phyloP scores from a whole-genome alignment of 1,140 invertebrate species.

The Mercenaria mercenaria region DNA sequence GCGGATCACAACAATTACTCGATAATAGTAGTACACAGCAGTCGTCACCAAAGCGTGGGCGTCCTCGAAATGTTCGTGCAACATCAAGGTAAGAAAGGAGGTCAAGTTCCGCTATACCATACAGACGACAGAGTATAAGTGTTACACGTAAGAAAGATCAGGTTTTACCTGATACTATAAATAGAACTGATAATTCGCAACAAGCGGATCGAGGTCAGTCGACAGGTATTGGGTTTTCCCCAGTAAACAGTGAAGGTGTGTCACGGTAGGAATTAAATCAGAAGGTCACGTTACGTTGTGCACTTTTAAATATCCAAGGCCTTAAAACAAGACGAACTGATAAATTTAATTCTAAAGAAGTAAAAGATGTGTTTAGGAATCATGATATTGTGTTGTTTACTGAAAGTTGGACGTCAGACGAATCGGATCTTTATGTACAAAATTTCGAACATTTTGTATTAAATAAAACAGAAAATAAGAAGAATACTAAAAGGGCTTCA shows the following conservation, averaged over 20 bases:
- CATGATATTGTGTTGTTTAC: conserved; percentile 1
- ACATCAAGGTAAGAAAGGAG: not conserved
- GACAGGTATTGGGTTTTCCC: not conserved
- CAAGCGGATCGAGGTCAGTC: not conserved
- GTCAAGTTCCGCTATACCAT: not conserved
- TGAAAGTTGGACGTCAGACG: not conserved
- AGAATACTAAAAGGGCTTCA: not conserved
- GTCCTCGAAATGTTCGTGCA: not conserved
- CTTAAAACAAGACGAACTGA: not conserved
- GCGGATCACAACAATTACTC: too few species aligned
- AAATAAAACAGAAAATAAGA: not conserved
- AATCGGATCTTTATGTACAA: not conserved
- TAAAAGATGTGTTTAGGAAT: not conserved
- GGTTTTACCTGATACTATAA: not conserved
- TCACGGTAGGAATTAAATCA: not conserved
- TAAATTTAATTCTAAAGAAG: not conserved
- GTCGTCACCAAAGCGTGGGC: not conserved
- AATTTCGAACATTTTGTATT: conserved; percentile 16
- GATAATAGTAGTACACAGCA: too few species aligned
- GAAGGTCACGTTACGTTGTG: not conserved
- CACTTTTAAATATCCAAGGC: conserved; percentile 9
- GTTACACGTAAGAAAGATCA: not conserved
- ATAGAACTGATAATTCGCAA: not conserved
- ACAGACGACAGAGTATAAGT: not conserved
- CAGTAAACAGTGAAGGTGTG: not conserved